Evolutionary conservation across 2,888 invertebrate genomes (phyloP).

Genomic region (Pyrrhia umbra): DNA sequence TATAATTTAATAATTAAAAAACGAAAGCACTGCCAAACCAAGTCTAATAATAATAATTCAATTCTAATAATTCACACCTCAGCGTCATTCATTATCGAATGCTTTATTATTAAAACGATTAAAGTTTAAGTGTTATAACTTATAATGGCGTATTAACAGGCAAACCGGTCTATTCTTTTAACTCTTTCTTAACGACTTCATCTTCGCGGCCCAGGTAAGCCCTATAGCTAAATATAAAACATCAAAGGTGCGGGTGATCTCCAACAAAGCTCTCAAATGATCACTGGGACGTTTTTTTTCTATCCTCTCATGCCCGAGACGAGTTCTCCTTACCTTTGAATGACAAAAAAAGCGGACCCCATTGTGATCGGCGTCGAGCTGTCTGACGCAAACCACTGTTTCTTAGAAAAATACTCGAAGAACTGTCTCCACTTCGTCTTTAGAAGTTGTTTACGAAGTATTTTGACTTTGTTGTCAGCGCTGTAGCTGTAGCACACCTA

Average conservation of each 20-base stretch:
- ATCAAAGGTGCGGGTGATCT: constrained; percentile 77
- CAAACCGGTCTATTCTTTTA: constrained; percentile 65
- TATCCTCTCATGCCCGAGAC: constrained; percentile 77
- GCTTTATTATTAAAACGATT: constrained; percentile 37
- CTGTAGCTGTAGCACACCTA: constrained; percentile 7
- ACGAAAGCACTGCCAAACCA: too few species aligned
- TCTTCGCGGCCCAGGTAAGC: constrained; percentile 74
- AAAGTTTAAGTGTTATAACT: constrained; percentile 44
- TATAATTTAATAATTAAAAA: too few species aligned
- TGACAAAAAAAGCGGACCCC: constrained; percentile 81
- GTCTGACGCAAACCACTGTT: constrained; percentile 83
- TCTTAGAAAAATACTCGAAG: constrained; percentile 79
- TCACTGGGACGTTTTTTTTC: constrained; percentile 80
- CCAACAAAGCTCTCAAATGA: constrained; percentile 78
- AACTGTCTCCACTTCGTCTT: constrained; percentile 62
- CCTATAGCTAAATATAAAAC: constrained; percentile 77
- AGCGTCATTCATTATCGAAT: constrained; percentile 5
- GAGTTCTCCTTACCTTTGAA: constrained; percentile 77
- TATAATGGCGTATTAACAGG: constrained; percentile 40
- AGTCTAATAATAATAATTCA: too few species aligned
- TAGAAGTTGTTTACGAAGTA: constrained; percentile 43
- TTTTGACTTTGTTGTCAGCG: constrained; percentile 25
- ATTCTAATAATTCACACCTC: background rate
- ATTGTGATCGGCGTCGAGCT: constrained; percentile 88
- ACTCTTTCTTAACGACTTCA: constrained; percentile 75